These are phyloP conservation scores for Sebastolobus alascanus DNA, from an alignment of 2,797 vertebrate genomes.

Conservation along the genomic window DNA sequence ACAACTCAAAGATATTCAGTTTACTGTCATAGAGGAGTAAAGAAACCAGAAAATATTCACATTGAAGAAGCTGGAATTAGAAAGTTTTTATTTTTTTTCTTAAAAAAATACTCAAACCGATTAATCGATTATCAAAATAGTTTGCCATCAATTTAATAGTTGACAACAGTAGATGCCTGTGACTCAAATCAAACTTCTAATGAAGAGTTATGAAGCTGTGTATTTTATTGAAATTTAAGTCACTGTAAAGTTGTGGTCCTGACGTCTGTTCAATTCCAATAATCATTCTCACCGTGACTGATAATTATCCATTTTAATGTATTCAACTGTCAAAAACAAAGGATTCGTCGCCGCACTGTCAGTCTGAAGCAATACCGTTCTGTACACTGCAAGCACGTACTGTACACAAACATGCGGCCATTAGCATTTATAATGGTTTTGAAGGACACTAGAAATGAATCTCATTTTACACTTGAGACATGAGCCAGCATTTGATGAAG, in stretches of 20 bases:
- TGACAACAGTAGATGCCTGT: rapidly evolving
- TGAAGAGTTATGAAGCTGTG: neutral
- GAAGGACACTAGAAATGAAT: conserved; percentile 37
- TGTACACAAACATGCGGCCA: conserved; percentile 17
- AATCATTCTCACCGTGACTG: neutral
- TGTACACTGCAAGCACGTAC: neutral
- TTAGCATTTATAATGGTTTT: conserved; percentile 38
- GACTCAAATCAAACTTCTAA: neutral
- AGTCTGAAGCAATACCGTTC: neutral
- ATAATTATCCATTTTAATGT: neutral
- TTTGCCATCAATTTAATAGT: neutral
- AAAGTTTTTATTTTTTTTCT: too few species aligned
- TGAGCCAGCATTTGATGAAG: conserved; percentile 26
- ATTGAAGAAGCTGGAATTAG: too few species aligned
- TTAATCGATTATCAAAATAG: neutral
- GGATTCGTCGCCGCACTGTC: neutral
- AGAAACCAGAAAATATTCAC: too few species aligned
- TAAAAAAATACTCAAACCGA: neutral
- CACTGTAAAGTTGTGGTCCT: neutral
- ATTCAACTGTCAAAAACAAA: neutral
- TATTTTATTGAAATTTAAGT: neutral
- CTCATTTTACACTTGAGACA: conserved; percentile 48
- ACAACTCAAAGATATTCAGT: too few species aligned
- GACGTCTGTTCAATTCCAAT: neutral
- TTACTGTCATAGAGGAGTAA: too few species aligned